These are phyloP conservation scores for Anas acuta DNA, from an alignment of 2,797 vertebrate species.

Conservation along the genomic window DNA sequence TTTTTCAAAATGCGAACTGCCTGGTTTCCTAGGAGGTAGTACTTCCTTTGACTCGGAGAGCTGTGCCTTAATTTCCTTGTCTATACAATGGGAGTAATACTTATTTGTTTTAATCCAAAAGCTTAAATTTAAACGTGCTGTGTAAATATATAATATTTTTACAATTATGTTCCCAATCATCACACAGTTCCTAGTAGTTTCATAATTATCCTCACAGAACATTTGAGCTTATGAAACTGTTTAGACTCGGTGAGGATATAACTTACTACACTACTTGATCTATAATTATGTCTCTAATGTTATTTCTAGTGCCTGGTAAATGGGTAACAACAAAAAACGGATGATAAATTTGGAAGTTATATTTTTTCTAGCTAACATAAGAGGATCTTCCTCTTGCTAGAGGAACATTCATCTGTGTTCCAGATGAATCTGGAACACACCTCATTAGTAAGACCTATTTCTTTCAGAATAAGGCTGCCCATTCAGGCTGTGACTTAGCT, in stretches of 20 bases:
- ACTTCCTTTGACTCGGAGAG: background rate
- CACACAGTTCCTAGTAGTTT: background rate
- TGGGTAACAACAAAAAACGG: background rate
- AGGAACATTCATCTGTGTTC: too few species aligned
- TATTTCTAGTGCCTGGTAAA: background rate
- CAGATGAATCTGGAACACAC: background rate
- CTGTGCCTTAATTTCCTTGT: background rate
- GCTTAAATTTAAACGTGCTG: background rate
- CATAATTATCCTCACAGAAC: background rate
- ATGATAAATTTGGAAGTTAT: background rate
- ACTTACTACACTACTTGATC: background rate
- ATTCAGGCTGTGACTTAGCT: background rate
- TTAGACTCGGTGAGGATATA: background rate
- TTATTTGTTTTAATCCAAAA: background rate
- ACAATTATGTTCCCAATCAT: background rate
- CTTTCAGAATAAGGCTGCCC: background rate
- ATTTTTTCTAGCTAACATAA: background rate
- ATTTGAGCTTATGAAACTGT: background rate
- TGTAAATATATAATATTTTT: background rate
- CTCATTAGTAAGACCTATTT: background rate
- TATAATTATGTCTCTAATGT: accelerated
- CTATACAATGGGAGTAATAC: background rate
- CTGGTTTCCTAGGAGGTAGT: background rate
- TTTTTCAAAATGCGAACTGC: too few species aligned
- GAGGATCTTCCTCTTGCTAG: background rate